These are phyloP conservation scores for Maconellicoccus hirsutus DNA, from an alignment of 1,140 invertebrate genomes.

Conservation along the genomic window DNA sequence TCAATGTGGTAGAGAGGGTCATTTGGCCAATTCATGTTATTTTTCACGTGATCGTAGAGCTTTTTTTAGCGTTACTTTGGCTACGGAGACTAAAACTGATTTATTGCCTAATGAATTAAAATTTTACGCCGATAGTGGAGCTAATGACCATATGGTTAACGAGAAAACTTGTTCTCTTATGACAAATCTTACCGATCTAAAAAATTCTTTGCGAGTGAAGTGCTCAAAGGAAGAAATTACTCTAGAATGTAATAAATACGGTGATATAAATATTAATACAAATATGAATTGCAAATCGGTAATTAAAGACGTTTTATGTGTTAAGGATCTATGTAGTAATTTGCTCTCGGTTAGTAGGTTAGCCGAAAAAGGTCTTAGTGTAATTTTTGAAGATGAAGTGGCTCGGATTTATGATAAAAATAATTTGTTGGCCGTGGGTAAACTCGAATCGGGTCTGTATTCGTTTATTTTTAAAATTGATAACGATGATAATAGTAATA, in stretches of 20 bases:
- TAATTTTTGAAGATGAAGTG: background rate
- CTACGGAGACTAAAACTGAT: background rate
- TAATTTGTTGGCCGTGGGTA: background rate
- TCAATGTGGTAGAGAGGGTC: too few relatives aligned
- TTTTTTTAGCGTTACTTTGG: too few relatives aligned
- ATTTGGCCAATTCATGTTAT: too few relatives aligned
- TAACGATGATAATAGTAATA: background rate
- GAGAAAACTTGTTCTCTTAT: background rate
- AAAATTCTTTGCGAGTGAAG: too few relatives aligned
- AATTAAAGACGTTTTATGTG: constrained; percentile 7
- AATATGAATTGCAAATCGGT: background rate
- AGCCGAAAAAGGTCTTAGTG: background rate
- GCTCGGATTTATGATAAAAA: background rate
- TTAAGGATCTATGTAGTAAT: background rate
- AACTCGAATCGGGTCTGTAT: constrained; percentile 15
- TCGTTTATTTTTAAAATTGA: background rate
- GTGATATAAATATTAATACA: too few relatives aligned
- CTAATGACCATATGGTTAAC: constrained; percentile 22
- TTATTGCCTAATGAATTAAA: background rate
- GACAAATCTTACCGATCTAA: too few relatives aligned
- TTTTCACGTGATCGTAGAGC: too few relatives aligned
- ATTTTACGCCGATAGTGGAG: constrained; percentile 17
- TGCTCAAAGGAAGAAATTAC: too few relatives aligned
- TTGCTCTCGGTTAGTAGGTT: constrained; percentile 20
- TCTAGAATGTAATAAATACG: too few relatives aligned